phyloP scores from a whole-genome alignment of 2,888 invertebrate species.

The Cheilosia grossa region DNA sequence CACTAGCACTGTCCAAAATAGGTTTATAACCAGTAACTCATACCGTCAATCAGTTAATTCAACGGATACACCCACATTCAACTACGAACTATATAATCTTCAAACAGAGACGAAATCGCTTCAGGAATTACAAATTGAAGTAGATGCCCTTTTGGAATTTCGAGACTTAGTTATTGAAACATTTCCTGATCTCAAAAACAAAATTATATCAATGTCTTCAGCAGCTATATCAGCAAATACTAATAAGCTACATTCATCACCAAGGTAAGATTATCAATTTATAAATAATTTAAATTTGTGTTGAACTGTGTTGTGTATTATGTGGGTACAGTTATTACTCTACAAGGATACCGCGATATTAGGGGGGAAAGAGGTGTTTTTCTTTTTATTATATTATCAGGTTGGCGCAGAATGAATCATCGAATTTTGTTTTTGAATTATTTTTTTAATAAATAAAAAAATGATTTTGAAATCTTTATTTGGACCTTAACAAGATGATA shows the following conservation, averaged over 20 bases:
- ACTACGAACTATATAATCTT: slow-evolving; percentile 51
- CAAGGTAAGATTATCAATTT: slow-evolving; percentile 45
- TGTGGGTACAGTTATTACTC: too few relatives aligned
- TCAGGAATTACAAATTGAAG: slow-evolving; percentile 97
- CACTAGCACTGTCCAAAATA: slow-evolving; percentile 36
- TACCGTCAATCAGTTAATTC: slow-evolving; percentile 54
- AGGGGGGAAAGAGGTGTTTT: too few relatives aligned
- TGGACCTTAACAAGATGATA: too few relatives aligned
- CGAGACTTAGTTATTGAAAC: slow-evolving; percentile 97
- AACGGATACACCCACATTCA: slow-evolving; percentile 44
- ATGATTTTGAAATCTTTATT: too few relatives aligned
- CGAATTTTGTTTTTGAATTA: too few relatives aligned
- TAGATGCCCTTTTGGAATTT: slow-evolving; percentile 94
- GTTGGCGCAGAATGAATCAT: too few relatives aligned
- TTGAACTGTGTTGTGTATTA: background rate
- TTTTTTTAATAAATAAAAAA: too few relatives aligned
- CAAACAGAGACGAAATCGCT: slow-evolving; percentile 90
- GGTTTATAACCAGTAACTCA: slow-evolving; percentile 48
- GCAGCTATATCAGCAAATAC: slow-evolving; percentile 77
- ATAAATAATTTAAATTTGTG: background rate
- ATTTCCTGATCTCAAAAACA: slow-evolving; percentile 94
- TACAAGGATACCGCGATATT: too few relatives aligned
- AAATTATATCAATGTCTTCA: slow-evolving; percentile 89
- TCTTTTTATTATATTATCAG: too few relatives aligned
- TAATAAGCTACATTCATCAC: slow-evolving; percentile 49